Conservation (phyloP, 2,113 vertebrate genomes). For the Quiscalus mexicanus region DNA sequence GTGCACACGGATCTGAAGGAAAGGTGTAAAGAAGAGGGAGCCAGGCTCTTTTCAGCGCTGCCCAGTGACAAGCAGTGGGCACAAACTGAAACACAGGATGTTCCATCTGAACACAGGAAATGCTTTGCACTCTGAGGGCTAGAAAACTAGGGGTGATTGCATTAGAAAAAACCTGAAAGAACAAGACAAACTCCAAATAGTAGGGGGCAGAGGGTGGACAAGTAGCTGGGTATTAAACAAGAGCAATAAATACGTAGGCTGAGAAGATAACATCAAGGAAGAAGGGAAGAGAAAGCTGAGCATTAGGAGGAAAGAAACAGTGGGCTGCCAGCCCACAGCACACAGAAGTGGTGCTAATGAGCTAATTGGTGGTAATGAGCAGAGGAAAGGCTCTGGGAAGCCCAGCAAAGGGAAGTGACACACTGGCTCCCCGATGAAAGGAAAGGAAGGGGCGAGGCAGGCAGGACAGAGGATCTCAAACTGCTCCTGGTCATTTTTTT, state of each 20-base stretch:
- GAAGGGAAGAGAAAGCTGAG: not conserved
- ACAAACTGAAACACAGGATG: not conserved
- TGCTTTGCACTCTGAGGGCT: not conserved
- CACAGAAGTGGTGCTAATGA: not conserved
- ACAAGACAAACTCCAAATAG: not conserved
- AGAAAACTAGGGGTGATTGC: not conserved
- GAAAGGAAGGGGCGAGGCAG: slow-evolving; percentile 52
- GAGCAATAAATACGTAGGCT: accelerated
- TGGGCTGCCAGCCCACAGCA: not conserved
- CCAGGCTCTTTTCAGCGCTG: not conserved
- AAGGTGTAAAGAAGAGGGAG: not conserved
- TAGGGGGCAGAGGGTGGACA: not conserved
- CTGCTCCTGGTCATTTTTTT: not conserved
- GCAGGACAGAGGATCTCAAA: slow-evolving; percentile 4
- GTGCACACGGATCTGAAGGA: not conserved
- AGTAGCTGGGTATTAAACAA: not conserved
- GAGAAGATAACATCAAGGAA: not conserved
- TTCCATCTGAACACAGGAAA: not conserved
- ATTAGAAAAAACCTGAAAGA: not conserved
- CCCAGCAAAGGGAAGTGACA: not conserved
- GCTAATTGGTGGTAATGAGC: not conserved
- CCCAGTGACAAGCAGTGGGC: not conserved
- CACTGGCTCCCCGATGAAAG: not conserved
- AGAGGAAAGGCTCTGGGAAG: not conserved
- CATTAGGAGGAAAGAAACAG: not conserved